Base-by-base conservation (phyloP, 2,888 invertebrate species). In the Sinohyriopsis cumingii region DNA sequence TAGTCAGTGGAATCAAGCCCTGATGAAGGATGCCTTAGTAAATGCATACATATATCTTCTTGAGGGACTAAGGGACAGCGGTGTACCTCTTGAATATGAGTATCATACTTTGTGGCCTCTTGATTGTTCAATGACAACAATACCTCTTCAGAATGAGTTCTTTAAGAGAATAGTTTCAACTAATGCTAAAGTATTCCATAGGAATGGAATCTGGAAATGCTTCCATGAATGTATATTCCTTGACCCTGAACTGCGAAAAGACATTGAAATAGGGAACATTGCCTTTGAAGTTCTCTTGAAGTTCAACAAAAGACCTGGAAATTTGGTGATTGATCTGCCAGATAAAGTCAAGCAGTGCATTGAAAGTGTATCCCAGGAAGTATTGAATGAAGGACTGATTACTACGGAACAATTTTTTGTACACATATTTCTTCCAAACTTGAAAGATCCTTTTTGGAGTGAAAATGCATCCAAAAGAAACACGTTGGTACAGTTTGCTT, bases 391-490 rank as follows among this genome's bases (percentile, higher is more conserved):
- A 22, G 64, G 61, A 59, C 60, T 67, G 6, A 24, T 70, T 45
- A 62, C 62, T 24, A 19, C n/a, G 5, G 65, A 63, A n/a, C 22
- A 61, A 19, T 73, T 73, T 54, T 70, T 55, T 33, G 12, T 33
- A 6, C 55, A 71, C 15, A 24, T 68, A 20, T 63, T 73, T 55
- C 65, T 71, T 24, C 65, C 71, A 56, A 59, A 73, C 54, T 60
- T 73, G 12, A 25, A 9, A 1, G 59, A 65, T n/a, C 55, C 55
- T 15, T 61, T 33, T 22, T 70, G 70, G 70, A n/a, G 33, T 7
- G 19, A 53, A 7, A 62, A 60, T 24, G 28, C 28, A 3, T 4
- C 28, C 28, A 55, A 53, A 61, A 28, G 24, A 22, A 33, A 28
- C 28, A 28, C 28, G 5, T 28, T 28, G 28, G 28, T 28, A 28